Evolutionary conservation across 1,140 invertebrate genomes (phyloP).

Genomic region (Tetramorium parvispinum): DNA sequence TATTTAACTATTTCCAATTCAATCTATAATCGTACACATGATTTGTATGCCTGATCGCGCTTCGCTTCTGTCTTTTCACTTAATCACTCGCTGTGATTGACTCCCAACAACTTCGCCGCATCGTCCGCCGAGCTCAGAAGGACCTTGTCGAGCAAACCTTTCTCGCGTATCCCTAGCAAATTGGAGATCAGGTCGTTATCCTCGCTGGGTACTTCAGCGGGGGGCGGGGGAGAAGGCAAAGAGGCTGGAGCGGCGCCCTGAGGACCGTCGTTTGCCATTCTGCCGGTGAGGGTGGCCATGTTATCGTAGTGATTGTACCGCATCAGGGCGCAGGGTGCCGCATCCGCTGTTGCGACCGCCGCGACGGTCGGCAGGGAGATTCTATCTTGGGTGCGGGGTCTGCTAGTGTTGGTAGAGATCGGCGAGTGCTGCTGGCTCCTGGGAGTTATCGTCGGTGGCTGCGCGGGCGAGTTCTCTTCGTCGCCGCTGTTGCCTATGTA

Average conservation of each 20-base stretch:
- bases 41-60: conserved; percentile 3
- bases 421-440: conserved; percentile 78
- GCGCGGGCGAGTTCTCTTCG: conserved; percentile 80
- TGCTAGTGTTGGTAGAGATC: conserved; percentile 65
- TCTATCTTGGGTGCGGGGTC: conserved; percentile 75
- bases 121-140: conserved; percentile 93
- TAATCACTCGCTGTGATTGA: conserved; percentile 86
- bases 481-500: conserved; percentile 84
- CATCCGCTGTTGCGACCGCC: conserved; percentile 80
- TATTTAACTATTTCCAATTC: neutral
- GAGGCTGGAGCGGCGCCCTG: conserved; percentile 72
- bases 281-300: conserved; percentile 85
- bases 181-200: conserved; percentile 94
- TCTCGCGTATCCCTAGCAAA: conserved; percentile 94
- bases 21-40: neutral
- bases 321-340: conserved; percentile 79
- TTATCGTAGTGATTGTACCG: conserved; percentile 83
- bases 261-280: conserved; percentile 84
- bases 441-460: conserved; percentile 85
- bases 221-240: conserved; percentile 76
- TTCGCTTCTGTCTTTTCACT: neutral
- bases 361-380: conserved; percentile 80
- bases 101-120: conserved; percentile 94
- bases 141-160: conserved; percentile 94
- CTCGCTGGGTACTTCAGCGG: conserved; percentile 81